These are phyloP conservation scores for Protaetia brevitarsis DNA, from an alignment of 1,140 invertebrate species.

Conservation along the genomic window DNA sequence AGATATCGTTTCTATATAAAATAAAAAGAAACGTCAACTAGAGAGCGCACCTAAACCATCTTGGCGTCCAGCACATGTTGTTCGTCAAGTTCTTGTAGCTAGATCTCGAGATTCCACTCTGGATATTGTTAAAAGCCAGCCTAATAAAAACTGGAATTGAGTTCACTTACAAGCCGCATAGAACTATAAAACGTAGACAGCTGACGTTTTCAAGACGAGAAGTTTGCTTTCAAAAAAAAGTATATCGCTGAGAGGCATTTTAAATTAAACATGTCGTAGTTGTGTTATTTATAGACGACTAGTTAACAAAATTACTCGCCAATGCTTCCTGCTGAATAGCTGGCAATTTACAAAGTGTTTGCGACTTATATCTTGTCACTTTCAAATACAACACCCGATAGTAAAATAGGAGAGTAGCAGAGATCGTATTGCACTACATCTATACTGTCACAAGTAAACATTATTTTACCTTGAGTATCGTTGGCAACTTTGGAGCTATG, in stretches of 20 bases:
- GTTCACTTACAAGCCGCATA: not conserved
- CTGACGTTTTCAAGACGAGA: conserved; percentile 3
- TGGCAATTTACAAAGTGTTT: too few relatives aligned
- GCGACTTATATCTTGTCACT: too few relatives aligned
- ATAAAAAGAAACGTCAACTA: conserved; percentile 8
- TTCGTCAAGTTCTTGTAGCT: conserved; percentile 11
- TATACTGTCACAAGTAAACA: too few relatives aligned
- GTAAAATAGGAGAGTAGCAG: too few relatives aligned
- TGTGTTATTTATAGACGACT: conserved; percentile 6
- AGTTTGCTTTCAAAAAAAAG: not conserved
- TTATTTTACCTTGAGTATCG: too few relatives aligned
- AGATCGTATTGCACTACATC: too few relatives aligned
- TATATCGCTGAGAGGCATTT: not conserved
- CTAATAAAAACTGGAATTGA: conserved; percentile 17
- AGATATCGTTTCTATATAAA: conserved; percentile 12
- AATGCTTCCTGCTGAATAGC: too few relatives aligned
- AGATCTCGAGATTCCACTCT: conserved; percentile 10
- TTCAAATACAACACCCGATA: too few relatives aligned
- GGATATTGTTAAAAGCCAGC: conserved; percentile 11
- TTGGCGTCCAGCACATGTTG: conserved; percentile 8
- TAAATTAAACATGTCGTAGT: conserved; percentile 10
- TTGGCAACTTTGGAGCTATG: too few relatives aligned
- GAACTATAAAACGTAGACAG: conserved; percentile 14
- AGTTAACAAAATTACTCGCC: not conserved
- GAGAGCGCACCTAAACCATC: conserved; percentile 5